Evolutionary conservation across 2,113 vertebrate genomes (phyloP).

Genomic region (Callopanchax toddi): DNA sequence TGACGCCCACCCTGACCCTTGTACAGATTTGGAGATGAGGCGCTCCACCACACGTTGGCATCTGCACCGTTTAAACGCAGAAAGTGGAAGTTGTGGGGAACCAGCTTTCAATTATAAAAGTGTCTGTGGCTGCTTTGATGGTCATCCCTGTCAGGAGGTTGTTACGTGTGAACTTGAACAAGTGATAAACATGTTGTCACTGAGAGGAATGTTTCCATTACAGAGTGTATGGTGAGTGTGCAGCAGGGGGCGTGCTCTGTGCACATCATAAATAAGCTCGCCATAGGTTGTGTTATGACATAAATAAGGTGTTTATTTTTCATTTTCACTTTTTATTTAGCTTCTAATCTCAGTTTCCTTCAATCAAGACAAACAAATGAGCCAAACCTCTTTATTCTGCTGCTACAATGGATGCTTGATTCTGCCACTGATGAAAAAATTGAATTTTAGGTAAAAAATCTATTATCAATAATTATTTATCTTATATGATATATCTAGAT

Average conservation of each 20-base stretch:
- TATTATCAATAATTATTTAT: too few relatives aligned
- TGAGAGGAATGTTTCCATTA: constrained; percentile 36
- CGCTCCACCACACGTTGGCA: neutral
- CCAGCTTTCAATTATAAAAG: neutral
- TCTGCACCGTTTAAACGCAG: too few relatives aligned
- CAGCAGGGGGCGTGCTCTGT: constrained; percentile 23
- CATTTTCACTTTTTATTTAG: neutral
- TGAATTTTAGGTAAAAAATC: too few relatives aligned
- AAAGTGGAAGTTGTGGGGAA: constrained; percentile 27
- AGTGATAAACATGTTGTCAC: constrained; percentile 28
- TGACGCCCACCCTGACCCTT: constrained; percentile 32
- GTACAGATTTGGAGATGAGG: constrained; percentile 17
- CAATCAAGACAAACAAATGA: neutral
- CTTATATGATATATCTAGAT: too few relatives aligned
- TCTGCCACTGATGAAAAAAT: too few relatives aligned
- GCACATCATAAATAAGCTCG: too few relatives aligned
- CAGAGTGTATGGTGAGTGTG: constrained; percentile 19
- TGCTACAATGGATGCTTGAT: too few relatives aligned
- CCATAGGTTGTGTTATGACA: neutral
- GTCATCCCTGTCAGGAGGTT: neutral
- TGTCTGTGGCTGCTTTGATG: constrained; percentile 19
- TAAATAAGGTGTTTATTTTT: neutral
- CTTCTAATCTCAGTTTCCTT: constrained; percentile 1
- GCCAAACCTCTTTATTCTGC: neutral
- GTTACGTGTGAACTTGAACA: constrained; percentile 25